Evolutionary conservation across 2,113 vertebrate genomes (phyloP).

Genomic region (Callorhinus ursinus): DNA sequence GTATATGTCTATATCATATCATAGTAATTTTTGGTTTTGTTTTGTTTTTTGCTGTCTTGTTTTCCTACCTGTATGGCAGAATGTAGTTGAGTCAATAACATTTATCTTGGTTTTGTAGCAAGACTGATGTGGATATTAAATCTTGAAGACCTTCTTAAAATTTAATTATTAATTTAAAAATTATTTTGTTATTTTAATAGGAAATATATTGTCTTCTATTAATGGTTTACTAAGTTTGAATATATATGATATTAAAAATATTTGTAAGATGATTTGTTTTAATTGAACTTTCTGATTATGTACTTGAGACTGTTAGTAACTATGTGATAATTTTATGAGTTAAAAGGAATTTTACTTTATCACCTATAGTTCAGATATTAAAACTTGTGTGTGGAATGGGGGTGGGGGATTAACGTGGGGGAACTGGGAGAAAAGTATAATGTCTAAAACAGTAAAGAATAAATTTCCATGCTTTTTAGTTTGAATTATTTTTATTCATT

Average conservation of each 20-base stretch:
- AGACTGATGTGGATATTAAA: conserved; percentile 26
- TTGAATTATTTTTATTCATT: conserved; percentile 86
- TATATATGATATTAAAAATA: conserved; percentile 45
- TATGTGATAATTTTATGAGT: neutral
- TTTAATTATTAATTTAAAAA: conserved; percentile 46
- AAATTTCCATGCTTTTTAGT: conserved; percentile 85
- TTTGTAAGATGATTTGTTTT: conserved; percentile 36
- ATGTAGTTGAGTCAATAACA: conserved; percentile 2
- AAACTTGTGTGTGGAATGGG: conserved; percentile 5
- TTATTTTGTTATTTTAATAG: conserved; percentile 10
- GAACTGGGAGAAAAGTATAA: neutral
- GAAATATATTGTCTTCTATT: conserved; percentile 33
- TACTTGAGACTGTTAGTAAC: conserved; percentile 2
- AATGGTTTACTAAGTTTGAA: conserved; percentile 38
- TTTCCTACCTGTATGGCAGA: neutral
- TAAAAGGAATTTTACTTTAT: conserved; percentile 9
- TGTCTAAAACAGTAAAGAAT: conserved; percentile 59
- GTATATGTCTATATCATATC: neutral
- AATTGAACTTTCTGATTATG: conserved; percentile 9
- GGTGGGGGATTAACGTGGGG: neutral
- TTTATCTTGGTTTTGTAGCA: conserved; percentile 30
- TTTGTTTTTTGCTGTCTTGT: neutral
- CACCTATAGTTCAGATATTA: neutral
- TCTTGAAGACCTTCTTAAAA: conserved; percentile 52
- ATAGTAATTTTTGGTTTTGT: neutral